Evolutionary conservation across 23 tunicate genomes (phyloP).

Genomic region (Aplidium turbinatum): DNA sequence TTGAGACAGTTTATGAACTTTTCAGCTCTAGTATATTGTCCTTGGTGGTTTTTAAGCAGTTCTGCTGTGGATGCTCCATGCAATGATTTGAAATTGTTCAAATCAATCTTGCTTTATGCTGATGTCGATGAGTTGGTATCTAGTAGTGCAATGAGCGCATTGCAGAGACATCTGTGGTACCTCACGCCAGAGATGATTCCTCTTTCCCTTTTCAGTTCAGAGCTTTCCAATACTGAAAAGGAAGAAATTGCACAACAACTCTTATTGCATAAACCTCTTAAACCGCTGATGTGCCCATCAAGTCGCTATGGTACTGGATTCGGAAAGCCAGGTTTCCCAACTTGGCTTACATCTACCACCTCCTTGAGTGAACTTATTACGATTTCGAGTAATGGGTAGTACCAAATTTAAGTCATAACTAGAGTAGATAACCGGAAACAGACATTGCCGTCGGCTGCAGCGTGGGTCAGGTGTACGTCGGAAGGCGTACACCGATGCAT

Average conservation of each 20-base stretch:
- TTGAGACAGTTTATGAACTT: not conserved
- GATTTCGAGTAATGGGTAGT: too few relatives aligned
- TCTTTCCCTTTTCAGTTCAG: conserved; percentile 12
- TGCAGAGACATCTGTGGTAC: not conserved
- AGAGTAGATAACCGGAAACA: too few relatives aligned
- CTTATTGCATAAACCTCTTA: not conserved
- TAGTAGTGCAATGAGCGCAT: conserved; percentile 4
- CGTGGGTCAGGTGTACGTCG: too few relatives aligned
- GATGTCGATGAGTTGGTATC: too few relatives aligned
- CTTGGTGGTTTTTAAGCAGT: conserved; percentile 1
- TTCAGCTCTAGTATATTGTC: conserved; percentile 7
- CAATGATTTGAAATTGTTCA: not conserved
- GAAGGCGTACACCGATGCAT: too few relatives aligned
- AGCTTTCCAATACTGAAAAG: not conserved
- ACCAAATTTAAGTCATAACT: too few relatives aligned
- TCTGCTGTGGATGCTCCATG: conserved; percentile 22
- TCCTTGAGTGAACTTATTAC: conserved; percentile 16
- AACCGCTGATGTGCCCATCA: not conserved
- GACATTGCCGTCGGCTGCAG: too few relatives aligned
- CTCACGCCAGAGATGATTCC: conserved; percentile 18
- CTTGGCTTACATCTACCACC: not conserved
- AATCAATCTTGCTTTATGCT: conserved; percentile 5
- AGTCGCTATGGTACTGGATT: conserved; percentile 13
- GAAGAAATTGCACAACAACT: conserved; percentile 13
- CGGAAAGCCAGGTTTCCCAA: conserved; percentile 16